phyloP scores from a whole-genome alignment of 2,113 vertebrate species.

The Perccottus glenii region DNA sequence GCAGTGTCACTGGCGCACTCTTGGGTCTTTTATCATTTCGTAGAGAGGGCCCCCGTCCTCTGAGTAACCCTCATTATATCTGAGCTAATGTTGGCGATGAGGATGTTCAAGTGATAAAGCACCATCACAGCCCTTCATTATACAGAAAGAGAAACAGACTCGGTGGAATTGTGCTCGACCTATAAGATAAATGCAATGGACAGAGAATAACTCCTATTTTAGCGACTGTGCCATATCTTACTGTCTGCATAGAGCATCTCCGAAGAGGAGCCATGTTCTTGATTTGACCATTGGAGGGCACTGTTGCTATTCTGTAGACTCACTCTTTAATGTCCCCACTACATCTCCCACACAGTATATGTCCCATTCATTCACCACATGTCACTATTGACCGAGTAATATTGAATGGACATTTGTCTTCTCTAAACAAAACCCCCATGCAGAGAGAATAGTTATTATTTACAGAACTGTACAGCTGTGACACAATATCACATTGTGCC shows the following conservation, averaged over 20 bases:
- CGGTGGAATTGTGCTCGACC: conserved; percentile 72
- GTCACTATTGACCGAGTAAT: neutral
- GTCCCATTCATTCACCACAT: conserved; percentile 3
- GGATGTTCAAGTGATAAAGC: conserved; percentile 75
- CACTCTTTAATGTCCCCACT: neutral
- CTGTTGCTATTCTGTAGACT: conserved; percentile 47
- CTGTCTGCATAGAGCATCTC: conserved; percentile 27
- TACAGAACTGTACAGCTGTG: neutral
- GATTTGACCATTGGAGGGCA: conserved; percentile 61
- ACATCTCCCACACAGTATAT: neutral
- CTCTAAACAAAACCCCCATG: neutral
- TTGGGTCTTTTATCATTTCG: conserved; percentile 72
- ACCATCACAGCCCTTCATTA: conserved; percentile 75
- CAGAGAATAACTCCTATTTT: conserved; percentile 68
- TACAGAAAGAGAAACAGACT: conserved; percentile 75
- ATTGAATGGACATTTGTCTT: conserved; percentile 4
- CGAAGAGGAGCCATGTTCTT: neutral
- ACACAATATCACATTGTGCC: conserved; percentile 1
- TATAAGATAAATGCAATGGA: conserved; percentile 73
- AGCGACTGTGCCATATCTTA: conserved; percentile 49
- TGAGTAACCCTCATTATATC: conserved; percentile 80
- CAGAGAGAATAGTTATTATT: neutral
- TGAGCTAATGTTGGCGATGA: conserved; percentile 80
- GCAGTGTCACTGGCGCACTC: conserved; percentile 69
- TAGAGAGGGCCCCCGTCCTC: conserved; percentile 72